Evolutionary conservation across 2,797 vertebrate genomes (phyloP).

Genomic region (Enteromius radiatus): DNA sequence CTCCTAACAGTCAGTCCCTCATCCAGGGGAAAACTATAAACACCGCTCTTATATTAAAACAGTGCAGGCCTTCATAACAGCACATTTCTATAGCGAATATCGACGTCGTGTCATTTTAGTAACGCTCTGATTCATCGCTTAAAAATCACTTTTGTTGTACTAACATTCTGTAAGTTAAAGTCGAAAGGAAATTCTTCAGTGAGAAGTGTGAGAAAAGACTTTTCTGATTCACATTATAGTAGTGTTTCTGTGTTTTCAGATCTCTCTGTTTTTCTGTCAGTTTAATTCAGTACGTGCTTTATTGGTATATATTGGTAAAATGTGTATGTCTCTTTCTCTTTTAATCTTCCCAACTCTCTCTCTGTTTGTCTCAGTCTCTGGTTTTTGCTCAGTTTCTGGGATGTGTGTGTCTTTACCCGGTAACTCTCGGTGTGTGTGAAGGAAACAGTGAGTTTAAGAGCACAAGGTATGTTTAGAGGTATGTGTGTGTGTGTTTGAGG

Average conservation of each 20-base stretch:
- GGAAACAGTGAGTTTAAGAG: background rate
- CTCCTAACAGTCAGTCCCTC: background rate
- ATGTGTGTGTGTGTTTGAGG: slow-evolving; percentile 19
- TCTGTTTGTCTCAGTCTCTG: background rate
- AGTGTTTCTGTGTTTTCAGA: background rate
- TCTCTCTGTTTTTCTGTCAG: background rate
- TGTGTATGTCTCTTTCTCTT: no score
- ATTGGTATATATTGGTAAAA: no score
- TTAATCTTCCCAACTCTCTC: no score
- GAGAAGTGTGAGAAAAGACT: background rate
- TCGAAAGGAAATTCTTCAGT: background rate
- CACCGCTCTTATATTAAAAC: rapidly evolving
- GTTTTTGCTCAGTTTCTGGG: slow-evolving; percentile 19
- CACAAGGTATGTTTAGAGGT: background rate
- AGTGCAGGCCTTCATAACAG: background rate
- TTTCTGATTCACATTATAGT: background rate
- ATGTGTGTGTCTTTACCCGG: background rate
- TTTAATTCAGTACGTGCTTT: no score
- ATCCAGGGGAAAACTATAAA: no score
- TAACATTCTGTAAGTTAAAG: no score
- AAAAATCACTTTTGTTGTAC: background rate
- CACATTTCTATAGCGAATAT: background rate
- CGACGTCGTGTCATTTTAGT: background rate
- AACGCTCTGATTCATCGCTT: background rate
- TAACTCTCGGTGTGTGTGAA: background rate